A percentile compares a stretch with the other conserved stretches of the same genome.
phyloP scores from a whole-genome alignment of 2,888 invertebrate genomes.

The Agonopterix subpropinquella region DNA sequence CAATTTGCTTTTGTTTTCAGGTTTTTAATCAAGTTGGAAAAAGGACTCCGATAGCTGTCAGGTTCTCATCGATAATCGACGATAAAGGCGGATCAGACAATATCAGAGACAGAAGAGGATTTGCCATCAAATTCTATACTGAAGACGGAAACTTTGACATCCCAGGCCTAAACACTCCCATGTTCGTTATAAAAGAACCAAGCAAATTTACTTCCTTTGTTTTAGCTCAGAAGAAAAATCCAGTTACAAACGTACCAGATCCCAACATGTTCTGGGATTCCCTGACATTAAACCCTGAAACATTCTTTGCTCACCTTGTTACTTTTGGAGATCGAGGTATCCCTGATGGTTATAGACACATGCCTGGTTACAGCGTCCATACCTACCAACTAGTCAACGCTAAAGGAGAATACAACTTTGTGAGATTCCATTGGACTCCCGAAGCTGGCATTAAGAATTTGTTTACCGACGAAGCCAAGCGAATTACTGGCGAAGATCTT shows the following conservation, averaged over 20 bases:
- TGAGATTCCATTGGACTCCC: constrained; percentile 92
- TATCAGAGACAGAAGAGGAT: constrained; percentile 44
- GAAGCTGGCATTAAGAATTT: constrained; percentile 89
- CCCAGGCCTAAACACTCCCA: constrained; percentile 52
- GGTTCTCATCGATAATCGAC: constrained; percentile 77
- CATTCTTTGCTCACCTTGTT: constrained; percentile 83
- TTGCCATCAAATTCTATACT: constrained; percentile 46
- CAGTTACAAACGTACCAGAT: constrained; percentile 43
- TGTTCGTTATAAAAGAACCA: constrained; percentile 74
- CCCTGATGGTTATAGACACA: constrained; percentile 89
- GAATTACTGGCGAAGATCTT: constrained; percentile 81
- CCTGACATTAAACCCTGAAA: constrained; percentile 73
- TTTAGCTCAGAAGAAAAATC: constrained; percentile 74
- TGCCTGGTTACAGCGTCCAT: constrained; percentile 94
- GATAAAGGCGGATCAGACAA: constrained; percentile 79
- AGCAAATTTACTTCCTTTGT: constrained; percentile 66
- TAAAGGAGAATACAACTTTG: constrained; percentile 80
- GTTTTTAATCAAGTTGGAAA: constrained; percentile 76
- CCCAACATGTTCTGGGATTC: constrained; percentile 67
- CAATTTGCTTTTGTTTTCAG: too few species aligned
- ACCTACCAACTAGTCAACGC: constrained; percentile 90
- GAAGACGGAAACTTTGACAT: constrained; percentile 28
- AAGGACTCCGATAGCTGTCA: constrained; percentile 69
- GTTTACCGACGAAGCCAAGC: constrained; percentile 74
- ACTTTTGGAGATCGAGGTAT: constrained; percentile 89